Evolutionary conservation across 23 tunicate species (phyloP).

Genomic region (Ascidia mentula): DNA sequence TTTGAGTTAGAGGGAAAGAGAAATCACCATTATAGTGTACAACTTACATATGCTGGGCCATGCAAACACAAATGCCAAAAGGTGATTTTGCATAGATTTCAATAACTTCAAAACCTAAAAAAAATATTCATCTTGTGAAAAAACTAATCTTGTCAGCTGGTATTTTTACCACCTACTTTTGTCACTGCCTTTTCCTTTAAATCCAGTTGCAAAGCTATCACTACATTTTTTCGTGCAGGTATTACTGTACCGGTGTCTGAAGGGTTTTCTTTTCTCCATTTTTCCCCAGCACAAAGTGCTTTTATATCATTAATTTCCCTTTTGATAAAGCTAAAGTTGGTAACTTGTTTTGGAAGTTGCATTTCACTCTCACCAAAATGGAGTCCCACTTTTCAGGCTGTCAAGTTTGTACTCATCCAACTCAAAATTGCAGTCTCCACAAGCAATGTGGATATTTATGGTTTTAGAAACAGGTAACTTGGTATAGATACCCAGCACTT

Average conservation of each 20-base stretch:
- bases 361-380: not conserved
- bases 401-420: not conserved
- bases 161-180: too few relatives aligned
- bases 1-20: not conserved
- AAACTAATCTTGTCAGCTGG: too few relatives aligned
- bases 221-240: not conserved
- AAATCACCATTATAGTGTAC: not conserved
- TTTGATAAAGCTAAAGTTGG: too few relatives aligned
- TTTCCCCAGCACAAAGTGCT: not conserved
- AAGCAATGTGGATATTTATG: not conserved
- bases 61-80: not conserved
- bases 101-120: not conserved
- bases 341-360: too few relatives aligned
- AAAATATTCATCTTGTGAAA: not conserved
- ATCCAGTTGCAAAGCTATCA: not conserved
- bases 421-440: not conserved
- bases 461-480: not conserved
- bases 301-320: not conserved
- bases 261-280: not conserved
- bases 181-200: not conserved
- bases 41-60: constrained; percentile 3
- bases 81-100: not conserved
- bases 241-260: not conserved
- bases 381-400: too few relatives aligned
- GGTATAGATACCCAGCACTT: not conserved